Conservation (phyloP, 2,113 vertebrate genomes). For the Nettapus auritus region DNA sequence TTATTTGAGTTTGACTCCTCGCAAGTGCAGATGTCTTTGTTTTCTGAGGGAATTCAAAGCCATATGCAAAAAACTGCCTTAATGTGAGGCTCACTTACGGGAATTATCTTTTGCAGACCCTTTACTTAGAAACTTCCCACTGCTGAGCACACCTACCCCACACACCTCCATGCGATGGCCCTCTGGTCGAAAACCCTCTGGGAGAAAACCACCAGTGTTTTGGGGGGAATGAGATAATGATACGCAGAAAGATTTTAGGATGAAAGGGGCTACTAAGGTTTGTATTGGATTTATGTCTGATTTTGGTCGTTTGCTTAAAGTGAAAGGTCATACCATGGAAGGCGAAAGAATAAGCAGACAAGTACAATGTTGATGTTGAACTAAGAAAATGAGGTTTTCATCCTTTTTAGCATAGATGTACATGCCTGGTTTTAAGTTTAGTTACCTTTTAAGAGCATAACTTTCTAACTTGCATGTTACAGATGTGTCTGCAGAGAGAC, state of each 20-base stretch:
- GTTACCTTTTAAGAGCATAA: background rate
- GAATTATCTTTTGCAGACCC: background rate
- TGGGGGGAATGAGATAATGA: background rate
- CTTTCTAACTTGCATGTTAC: background rate
- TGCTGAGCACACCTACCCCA: background rate
- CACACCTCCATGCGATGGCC: background rate
- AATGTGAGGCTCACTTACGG: background rate
- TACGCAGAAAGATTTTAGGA: background rate
- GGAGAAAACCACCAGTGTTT: background rate
- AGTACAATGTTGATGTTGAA: background rate
- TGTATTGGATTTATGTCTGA: background rate
- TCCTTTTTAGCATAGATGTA: background rate
- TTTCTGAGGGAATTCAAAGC: background rate
- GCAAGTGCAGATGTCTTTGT: background rate
- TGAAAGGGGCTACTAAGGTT: rapidly evolving
- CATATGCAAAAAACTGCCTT: background rate
- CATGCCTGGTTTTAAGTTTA: background rate
- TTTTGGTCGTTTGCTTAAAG: background rate
- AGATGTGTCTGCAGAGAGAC: background rate
- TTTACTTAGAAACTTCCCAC: background rate
- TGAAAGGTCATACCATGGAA: background rate
- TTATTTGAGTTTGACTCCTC: background rate
- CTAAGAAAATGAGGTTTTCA: background rate
- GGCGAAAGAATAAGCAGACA: background rate
- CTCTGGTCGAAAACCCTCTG: background rate